phyloP scores from a whole-genome alignment of 2,888 invertebrate genomes.

The Copidosoma aretas region DNA sequence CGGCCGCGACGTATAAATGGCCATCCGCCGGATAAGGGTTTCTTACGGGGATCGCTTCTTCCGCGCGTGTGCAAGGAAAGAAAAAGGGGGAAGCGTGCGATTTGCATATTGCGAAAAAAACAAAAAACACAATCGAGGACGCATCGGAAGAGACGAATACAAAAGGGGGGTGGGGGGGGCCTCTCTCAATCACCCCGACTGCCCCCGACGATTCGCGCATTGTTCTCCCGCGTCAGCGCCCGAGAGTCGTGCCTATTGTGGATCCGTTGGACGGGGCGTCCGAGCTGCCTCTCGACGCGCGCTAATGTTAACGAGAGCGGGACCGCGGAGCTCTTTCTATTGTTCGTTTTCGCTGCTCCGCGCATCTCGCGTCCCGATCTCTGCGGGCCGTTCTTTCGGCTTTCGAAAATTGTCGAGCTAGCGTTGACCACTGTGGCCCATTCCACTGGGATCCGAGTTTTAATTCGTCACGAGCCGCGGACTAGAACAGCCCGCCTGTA shows the following conservation, averaged over 20 bases:
- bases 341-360: no score
- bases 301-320: no score
- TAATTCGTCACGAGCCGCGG: no score
- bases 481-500: no score
- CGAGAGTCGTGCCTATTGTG: constrained; percentile 23
- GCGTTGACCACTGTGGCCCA: no score
- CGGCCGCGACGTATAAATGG: constrained; percentile 38
- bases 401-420: no score
- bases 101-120: constrained; percentile 38
- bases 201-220: constrained; percentile 32
- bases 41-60: constrained; percentile 26
- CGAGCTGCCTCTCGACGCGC: no score
- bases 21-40: constrained; percentile 37
- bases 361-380: no score
- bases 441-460: no score
- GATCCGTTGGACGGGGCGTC: constrained; percentile 14
- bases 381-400: no score
- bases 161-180: neutral
- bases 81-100: constrained; percentile 2
- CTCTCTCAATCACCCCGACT: constrained; percentile 35
- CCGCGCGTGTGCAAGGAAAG: neutral
- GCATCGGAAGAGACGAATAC: neutral
- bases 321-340: no score
- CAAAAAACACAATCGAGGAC: no score
- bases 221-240: constrained; percentile 31